Evolutionary conservation across 2,797 vertebrate genomes (phyloP), one percentile per base, ranked within the genome.

Genomic region (Anolis apletophallus): DNA sequence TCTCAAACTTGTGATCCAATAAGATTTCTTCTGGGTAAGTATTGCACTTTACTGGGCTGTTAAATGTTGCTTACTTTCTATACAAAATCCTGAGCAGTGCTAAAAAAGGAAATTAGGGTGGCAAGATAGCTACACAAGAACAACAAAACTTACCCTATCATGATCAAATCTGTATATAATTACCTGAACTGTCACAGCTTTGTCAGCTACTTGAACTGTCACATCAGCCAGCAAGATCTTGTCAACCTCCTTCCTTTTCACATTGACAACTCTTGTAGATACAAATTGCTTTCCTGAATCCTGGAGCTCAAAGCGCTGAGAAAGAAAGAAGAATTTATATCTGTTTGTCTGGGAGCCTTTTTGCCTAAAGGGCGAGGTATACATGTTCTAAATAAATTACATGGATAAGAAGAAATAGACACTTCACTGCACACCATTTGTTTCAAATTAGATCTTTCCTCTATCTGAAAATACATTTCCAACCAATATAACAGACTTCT

Each of bases 111-210:
- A 46, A 46, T 46, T 17, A 86, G 10, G 17, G 4, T 2, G 40
- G 7, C 1, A 84, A 85, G 0, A 23, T n/a, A 36, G 7, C 50
- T 2, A 1, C 46, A 69, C 57, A 19, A 54, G 6, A 17, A 72
- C 84, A 80, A 8, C 0, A 46, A 46, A 1, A 12, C 0, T 54
- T 19, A 6, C 32, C 16, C 10, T 32, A n/a, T 72, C 3, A 64
- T 69, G 10, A 1, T 88, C 32, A 10, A 83, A 80, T 1, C 61
- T 13, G 81, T 52, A 57, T 90, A 80, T 87, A 83, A 54, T 94
- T 96, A 99, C 99, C 98, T 99, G 97, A 94, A 98, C 95, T n/a
- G 95, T 96, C 86, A 97, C 81, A 85, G 98, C 96, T 92, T 97
- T 96, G 77, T 97, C 96, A 40, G 95, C 94, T 10, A 97, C 91